These are phyloP conservation scores for Bovichtus diacanthus DNA, from an alignment of 2,797 vertebrate genomes.

Conservation along the genomic window DNA sequence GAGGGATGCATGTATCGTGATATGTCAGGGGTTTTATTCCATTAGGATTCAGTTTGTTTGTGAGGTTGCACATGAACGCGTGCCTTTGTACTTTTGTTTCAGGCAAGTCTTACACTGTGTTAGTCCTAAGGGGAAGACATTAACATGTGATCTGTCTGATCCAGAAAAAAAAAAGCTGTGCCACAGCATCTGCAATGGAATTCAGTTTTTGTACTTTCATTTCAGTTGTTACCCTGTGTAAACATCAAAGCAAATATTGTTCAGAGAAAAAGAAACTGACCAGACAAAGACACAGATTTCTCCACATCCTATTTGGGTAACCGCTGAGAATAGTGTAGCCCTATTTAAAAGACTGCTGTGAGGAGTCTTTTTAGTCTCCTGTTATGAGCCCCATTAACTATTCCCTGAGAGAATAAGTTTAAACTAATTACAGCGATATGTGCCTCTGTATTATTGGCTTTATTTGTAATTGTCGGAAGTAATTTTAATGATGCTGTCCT, in stretches of 20 bases:
- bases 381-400: constrained; percentile 7
- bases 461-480: neutral
- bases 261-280: constrained; percentile 24
- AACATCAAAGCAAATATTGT: constrained; percentile 3
- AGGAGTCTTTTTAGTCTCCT: constrained; percentile 20
- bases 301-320: constrained; percentile 6
- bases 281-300: constrained; percentile 6
- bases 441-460: neutral
- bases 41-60: neutral
- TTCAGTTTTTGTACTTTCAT: constrained; percentile 13
- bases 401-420: constrained; percentile 8
- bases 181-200: constrained; percentile 16
- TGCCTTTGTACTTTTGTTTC: constrained; percentile 2
- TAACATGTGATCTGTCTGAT: constrained; percentile 14
- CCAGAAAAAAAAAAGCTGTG: neutral
- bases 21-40: neutral
- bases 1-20: neutral
- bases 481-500: neutral
- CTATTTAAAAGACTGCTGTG: neutral
- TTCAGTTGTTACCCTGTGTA: constrained; percentile 1
- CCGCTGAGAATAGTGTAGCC: constrained; percentile 1
- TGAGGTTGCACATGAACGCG: neutral
- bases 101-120: constrained; percentile 9
- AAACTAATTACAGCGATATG: constrained; percentile 1
- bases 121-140: constrained; percentile 6